These are phyloP conservation scores for Jacana jacana DNA, from an alignment of 2,113 vertebrate genomes.

Conservation along the genomic window DNA sequence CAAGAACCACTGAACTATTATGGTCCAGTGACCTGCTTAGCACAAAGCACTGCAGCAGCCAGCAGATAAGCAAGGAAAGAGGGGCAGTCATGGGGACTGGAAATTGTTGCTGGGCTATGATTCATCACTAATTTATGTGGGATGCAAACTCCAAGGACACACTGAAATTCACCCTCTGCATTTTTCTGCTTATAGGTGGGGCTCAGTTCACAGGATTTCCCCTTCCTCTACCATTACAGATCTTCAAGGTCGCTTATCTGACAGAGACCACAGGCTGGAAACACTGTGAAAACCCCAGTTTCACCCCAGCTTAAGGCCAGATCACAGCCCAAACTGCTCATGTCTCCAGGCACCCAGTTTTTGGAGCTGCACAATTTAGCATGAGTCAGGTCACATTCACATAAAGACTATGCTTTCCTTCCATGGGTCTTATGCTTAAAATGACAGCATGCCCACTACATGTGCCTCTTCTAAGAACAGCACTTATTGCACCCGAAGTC, in stretches of 20 bases:
- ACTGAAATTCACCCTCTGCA: background rate
- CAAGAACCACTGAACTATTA: background rate
- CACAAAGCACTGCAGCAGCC: conserved; percentile 4
- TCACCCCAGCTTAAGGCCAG: background rate
- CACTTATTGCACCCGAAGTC: background rate
- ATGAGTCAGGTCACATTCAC: accelerated
- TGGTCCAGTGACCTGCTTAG: background rate
- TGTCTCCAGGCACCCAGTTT: background rate
- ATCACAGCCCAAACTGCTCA: background rate
- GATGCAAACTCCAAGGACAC: background rate
- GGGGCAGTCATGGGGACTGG: background rate
- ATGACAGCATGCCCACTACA: accelerated
- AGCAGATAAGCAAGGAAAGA: conserved; percentile 38
- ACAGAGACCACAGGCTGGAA: background rate
- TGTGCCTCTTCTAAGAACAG: accelerated
- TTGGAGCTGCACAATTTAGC: no score
- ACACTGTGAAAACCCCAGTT: accelerated
- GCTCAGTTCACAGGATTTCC: conserved; percentile 43
- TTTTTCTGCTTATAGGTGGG: conserved; percentile 19
- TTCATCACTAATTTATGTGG: conserved; percentile 28
- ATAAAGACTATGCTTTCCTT: background rate
- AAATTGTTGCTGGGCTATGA: background rate
- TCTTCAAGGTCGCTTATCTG: background rate
- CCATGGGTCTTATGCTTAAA: background rate
- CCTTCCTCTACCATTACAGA: background rate